phyloP scores from a whole-genome alignment of 2,797 vertebrate species.

The Gila robusta region DNA sequence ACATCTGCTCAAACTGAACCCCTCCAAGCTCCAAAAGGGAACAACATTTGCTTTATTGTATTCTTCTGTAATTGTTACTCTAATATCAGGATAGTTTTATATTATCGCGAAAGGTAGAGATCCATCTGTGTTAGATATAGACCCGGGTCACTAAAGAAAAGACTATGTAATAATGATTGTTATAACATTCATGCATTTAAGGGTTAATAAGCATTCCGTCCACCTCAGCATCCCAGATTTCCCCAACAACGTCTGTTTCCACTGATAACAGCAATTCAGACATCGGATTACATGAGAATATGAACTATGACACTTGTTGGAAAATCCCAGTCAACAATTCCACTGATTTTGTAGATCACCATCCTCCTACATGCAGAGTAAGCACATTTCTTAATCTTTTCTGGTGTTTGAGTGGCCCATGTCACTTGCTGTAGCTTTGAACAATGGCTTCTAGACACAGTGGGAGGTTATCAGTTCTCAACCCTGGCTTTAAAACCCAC shows the following conservation, averaged over 20 bases:
- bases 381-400: slow-evolving; percentile 65
- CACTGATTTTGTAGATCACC: slow-evolving; percentile 71
- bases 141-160: too few species aligned
- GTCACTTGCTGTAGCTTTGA: slow-evolving; percentile 69
- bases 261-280: slow-evolving; percentile 79
- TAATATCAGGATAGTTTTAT: too few species aligned
- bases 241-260: slow-evolving; percentile 67
- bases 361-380: slow-evolving; percentile 59
- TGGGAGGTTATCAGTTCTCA: slow-evolving; percentile 77
- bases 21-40: too few species aligned
- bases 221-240: slow-evolving; percentile 17
- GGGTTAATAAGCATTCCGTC: neutral
- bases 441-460: slow-evolving; percentile 72
- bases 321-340: slow-evolving; percentile 71
- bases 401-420: slow-evolving; percentile 43
- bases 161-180: too few species aligned
- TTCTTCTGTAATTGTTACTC: too few species aligned
- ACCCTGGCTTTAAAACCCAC: slow-evolving; percentile 69
- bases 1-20: too few species aligned
- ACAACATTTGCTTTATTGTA: too few species aligned
- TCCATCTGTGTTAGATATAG: too few species aligned
- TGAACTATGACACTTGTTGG: slow-evolving; percentile 62
- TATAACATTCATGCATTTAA: too few species aligned
- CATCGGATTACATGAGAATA: slow-evolving; percentile 66
- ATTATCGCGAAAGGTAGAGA: too few species aligned